These are phyloP conservation scores for Agonopterix heracliana DNA, from an alignment of 2,888 invertebrate species.

Conservation along the genomic window DNA sequence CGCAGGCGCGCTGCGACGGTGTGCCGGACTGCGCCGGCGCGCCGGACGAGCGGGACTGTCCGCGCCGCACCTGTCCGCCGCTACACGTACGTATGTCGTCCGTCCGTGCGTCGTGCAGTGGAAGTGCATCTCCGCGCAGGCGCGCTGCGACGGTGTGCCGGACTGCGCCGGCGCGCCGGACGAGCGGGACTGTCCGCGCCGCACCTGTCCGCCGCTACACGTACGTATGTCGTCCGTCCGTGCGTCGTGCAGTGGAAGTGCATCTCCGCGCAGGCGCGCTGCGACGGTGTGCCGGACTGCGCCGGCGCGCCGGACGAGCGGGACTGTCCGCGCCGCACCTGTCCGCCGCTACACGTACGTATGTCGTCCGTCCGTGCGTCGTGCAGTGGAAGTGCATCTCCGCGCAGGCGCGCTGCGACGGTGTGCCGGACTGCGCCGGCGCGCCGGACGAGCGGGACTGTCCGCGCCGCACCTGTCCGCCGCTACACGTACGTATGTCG, in stretches of 20 bases:
- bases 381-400: slow-evolving; percentile 81
- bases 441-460: slow-evolving; percentile 86
- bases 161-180: slow-evolving; percentile 85
- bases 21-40: slow-evolving; percentile 81
- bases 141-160: slow-evolving; percentile 82
- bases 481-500: too few relatives aligned
- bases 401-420: slow-evolving; percentile 81
- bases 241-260: slow-evolving; percentile 80
- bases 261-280: slow-evolving; percentile 78
- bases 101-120: too few relatives aligned
- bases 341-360: slow-evolving; percentile 80
- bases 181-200: slow-evolving; percentile 82
- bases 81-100: too few relatives aligned
- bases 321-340: slow-evolving; percentile 81
- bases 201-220: slow-evolving; percentile 80
- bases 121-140: slow-evolving; percentile 78
- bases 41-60: slow-evolving; percentile 85
- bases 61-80: slow-evolving; percentile 80
- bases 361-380: too few relatives aligned
- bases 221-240: too few relatives aligned
- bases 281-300: slow-evolving; percentile 84
- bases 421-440: slow-evolving; percentile 79
- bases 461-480: slow-evolving; percentile 80
- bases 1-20: slow-evolving; percentile 82
- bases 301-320: slow-evolving; percentile 83